A percentile compares a stretch with the other conserved stretches of the same genome.
Evolutionary conservation across 2,797 vertebrate genomes (phyloP).

Genomic region (Chromis chromis): DNA sequence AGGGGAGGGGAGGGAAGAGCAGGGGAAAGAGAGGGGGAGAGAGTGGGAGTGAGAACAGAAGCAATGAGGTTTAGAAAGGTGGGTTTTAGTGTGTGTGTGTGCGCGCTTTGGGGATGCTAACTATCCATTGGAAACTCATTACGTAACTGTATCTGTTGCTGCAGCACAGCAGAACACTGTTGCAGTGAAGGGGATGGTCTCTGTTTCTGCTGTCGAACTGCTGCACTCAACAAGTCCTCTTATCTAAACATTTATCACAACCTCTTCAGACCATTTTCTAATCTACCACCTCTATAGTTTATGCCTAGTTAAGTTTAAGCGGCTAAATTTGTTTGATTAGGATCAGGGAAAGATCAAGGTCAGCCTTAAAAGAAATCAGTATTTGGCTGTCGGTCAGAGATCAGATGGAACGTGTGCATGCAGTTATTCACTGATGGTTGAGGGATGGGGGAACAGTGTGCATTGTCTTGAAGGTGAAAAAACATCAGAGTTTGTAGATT

Average conservation of each 20-base stretch:
- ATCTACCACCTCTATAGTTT: not conserved
- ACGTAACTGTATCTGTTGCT: constrained; percentile 68
- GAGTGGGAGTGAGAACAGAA: not conserved
- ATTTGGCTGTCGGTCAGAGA: not conserved
- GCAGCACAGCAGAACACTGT: constrained; percentile 43
- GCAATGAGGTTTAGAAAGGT: constrained; percentile 26
- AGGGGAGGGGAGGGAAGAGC: not conserved
- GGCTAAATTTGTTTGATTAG: not conserved
- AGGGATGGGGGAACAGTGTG: not conserved
- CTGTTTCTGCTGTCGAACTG: not conserved
- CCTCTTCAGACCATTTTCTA: not conserved
- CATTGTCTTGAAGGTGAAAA: too few species aligned
- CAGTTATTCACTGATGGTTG: not conserved
- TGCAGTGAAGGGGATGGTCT: constrained; percentile 40
- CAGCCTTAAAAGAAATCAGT: not conserved
- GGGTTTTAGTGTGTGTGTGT: constrained; percentile 6
- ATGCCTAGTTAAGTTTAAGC: not conserved
- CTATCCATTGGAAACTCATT: constrained; percentile 48
- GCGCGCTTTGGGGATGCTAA: constrained; percentile 28
- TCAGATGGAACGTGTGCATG: not conserved
- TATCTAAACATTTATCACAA: not conserved
- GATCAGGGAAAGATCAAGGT: constrained; percentile 8
- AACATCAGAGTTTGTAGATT: not conserved
- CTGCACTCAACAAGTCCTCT: constrained; percentile 29
- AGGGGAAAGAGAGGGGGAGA: not conserved